Percentiles rank a stretch among this genome's conserved stretches.
phyloP scores from a whole-genome alignment of 2,113 vertebrate genomes.

The Sardina pilchardus region DNA sequence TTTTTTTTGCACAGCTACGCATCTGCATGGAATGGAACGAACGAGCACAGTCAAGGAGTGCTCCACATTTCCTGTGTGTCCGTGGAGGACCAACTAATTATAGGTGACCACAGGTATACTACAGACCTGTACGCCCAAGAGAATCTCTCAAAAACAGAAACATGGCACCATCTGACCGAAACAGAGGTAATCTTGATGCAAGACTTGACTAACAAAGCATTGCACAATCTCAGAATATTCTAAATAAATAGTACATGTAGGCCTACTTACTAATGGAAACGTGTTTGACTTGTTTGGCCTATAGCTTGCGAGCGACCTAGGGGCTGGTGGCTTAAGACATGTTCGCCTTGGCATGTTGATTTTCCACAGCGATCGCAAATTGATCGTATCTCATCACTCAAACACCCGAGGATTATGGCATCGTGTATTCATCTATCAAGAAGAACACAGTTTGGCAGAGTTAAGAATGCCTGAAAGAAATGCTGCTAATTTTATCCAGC shows the following conservation, averaged over 20 bases:
- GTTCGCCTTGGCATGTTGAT: conserved; percentile 11
- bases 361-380: not conserved
- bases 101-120: not conserved
- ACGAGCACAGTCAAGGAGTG: not conserved
- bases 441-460: not conserved
- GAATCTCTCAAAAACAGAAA: not conserved
- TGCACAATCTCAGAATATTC: not conserved
- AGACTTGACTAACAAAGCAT: not conserved
- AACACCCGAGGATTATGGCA: not conserved
- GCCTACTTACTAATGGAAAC: not conserved
- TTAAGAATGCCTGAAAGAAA: not conserved
- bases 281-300: not conserved
- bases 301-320: not conserved
- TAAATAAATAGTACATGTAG: not conserved
- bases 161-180: not conserved
- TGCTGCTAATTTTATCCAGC: not conserved
- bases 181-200: not conserved
- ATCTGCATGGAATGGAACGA: not conserved
- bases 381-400: conserved; percentile 10
- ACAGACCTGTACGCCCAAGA: not conserved
- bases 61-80: not conserved
- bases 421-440: not conserved
- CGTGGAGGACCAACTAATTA: not conserved
- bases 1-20: not conserved
- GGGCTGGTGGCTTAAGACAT: not conserved